These are phyloP conservation scores for Barnardius zonarius DNA, from an alignment of 2,113 vertebrate genomes.

Conservation along the genomic window DNA sequence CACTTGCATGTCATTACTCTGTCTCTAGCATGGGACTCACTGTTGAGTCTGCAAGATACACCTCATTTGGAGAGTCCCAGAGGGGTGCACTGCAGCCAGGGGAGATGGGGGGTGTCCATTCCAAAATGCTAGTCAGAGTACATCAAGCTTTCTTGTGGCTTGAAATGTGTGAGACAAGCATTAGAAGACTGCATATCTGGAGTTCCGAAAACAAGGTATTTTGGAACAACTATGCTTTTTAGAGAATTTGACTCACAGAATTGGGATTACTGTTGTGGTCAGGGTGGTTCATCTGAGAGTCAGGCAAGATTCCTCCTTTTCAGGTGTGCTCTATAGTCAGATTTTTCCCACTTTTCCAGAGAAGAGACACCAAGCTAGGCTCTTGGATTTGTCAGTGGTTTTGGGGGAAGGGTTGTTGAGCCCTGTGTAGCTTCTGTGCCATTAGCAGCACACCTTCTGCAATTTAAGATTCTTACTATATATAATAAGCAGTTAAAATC, in stretches of 20 bases:
- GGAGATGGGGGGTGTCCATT: neutral
- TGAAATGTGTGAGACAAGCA: neutral
- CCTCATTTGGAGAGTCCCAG: neutral
- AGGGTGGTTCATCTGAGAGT: neutral
- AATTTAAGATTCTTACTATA: neutral
- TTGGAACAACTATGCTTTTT: neutral
- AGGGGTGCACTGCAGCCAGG: neutral
- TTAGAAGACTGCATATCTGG: neutral
- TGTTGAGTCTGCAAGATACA: neutral
- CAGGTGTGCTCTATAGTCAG: neutral
- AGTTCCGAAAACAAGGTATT: neutral
- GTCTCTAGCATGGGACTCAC: neutral
- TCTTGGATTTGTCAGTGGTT: neutral
- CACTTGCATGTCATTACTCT: fast-evolving
- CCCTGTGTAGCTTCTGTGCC: neutral
- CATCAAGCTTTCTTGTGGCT: neutral
- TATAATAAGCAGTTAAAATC: neutral
- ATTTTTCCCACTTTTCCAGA: neutral
- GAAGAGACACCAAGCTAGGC: neutral
- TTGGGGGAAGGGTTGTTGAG: neutral
- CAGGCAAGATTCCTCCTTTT: neutral
- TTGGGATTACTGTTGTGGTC: neutral
- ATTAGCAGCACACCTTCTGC: neutral
- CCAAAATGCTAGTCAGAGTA: neutral
- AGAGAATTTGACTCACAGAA: neutral